These are phyloP conservation scores for Laterallus jamaicensis DNA, from an alignment of 2,113 vertebrate genomes.

Conservation along the genomic window DNA sequence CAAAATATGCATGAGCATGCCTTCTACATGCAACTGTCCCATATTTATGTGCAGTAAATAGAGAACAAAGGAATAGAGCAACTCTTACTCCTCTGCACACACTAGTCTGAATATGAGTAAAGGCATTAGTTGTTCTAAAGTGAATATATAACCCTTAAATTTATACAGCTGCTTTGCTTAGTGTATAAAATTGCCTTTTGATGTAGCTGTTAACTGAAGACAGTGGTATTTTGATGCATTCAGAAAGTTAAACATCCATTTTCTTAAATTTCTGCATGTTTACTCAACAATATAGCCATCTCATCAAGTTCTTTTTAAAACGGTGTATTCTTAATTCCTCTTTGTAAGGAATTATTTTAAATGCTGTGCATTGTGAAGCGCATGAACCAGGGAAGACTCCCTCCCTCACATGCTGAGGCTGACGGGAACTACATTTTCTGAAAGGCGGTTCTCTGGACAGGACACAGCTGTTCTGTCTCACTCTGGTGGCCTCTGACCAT, in stretches of 20 bases:
- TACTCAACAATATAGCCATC: neutral
- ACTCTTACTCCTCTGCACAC: neutral
- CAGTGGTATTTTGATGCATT: neutral
- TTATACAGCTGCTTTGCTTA: neutral
- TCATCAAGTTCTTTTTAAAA: neutral
- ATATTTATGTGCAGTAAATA: neutral
- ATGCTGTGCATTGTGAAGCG: neutral
- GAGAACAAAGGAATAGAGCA: neutral
- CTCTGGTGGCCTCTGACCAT: neutral
- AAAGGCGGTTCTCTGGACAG: neutral
- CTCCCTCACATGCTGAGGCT: neutral
- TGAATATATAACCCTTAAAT: neutral
- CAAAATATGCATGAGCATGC: neutral
- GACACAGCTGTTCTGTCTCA: neutral
- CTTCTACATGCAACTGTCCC: neutral
- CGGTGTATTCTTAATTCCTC: neutral
- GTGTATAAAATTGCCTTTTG: neutral
- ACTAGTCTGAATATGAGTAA: neutral
- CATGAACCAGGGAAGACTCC: neutral
- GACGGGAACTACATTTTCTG: neutral
- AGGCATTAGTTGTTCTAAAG: neutral
- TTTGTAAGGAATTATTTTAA: neutral
- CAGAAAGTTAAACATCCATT: neutral
- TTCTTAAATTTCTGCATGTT: neutral
- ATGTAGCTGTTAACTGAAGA: neutral